Conservation (phyloP, 2,888 invertebrate genomes). For the Spialia ferax region DNA sequence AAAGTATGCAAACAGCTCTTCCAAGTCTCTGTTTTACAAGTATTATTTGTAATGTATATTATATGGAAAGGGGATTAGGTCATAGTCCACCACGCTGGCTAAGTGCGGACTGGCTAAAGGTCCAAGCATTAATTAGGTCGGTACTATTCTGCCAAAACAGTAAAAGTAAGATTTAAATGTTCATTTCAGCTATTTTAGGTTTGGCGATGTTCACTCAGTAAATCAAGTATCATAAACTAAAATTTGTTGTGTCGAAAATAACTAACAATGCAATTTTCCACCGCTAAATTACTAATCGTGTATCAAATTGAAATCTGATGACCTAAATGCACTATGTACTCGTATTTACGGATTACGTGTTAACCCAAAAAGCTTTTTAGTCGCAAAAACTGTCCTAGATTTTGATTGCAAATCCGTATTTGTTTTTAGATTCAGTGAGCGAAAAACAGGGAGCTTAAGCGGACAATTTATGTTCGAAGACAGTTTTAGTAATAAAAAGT, state of each 20-base stretch:
- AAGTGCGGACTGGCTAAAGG: too few species aligned
- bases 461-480: slow-evolving; percentile 38
- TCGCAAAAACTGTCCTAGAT: slow-evolving; percentile 39
- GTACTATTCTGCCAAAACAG: too few species aligned
- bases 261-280: not conserved
- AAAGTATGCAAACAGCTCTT: too few species aligned
- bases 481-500: slow-evolving; percentile 41
- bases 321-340: slow-evolving; percentile 18
- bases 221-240: not conserved
- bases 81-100: too few species aligned
- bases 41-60: too few species aligned
- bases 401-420: slow-evolving; percentile 39
- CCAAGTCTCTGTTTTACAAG: too few species aligned
- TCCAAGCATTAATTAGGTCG: too few species aligned
- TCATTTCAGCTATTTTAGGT: too few species aligned
- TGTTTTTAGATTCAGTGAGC: slow-evolving; percentile 36
- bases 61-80: too few species aligned
- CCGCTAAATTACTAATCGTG: not conserved
- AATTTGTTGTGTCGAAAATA: not conserved
- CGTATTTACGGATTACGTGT: slow-evolving; percentile 21
- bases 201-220: too few species aligned
- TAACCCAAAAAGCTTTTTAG: slow-evolving; percentile 34
- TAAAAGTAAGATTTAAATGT: too few species aligned
- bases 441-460: slow-evolving; percentile 38
- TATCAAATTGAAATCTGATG: slow-evolving; percentile 15